Base-by-base conservation (phyloP, 2,888 invertebrate species). In the Tigriopus californicus region DNA sequence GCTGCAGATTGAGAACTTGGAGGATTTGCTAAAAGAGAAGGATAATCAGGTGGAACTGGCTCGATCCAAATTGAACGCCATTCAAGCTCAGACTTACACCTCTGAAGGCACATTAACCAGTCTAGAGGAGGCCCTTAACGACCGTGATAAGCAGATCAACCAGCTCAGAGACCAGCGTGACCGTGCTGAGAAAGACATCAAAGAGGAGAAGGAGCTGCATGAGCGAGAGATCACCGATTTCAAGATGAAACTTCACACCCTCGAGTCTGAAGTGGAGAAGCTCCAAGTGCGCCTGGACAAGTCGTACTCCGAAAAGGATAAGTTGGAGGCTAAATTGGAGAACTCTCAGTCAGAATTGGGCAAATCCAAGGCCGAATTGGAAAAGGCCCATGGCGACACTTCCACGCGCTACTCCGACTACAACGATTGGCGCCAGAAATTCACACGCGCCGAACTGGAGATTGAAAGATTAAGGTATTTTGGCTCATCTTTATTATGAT, bases 41-140 rank as follows among this genome's bases (percentile, higher is more conserved):
- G 97, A 98, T 70, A 90, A 90, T 73, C 94, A 95, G 76, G 86
- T 98, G 60, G 90, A 92, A 67, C 88, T 90, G 85, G 88, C 91
- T 1, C 76, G 91, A 64, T 89, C 89, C 41, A 78, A 91, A 65
- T 62, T 69, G 57, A 64, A 64, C 11, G 62, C 64, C 61, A 87
- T 92, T 82, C 91, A 91, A 75, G 89, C 89, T 15, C 91, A 92
- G 69, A 89, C 90, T 69, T 89, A 73, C 83, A 71, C 87, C 63
- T 88, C 87, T 11, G 92, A 92, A 76, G 91, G 89, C 57, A 90
- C 92, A 1, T 75, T 94, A 58, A 85, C 88, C 57, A 86, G 87
- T 64, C 78, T 95, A 47, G 94, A 95, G 75, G 94, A 94, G 74
- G 89, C 89, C 13, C 87, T 95, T 66, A 84, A 85, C 55, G 95